A percentile compares a stretch with the other conserved stretches of the same genome.
These are phyloP conservation scores for Podotricha telesiphe DNA, from an alignment of 2,888 invertebrate genomes.

Conservation along the genomic window DNA sequence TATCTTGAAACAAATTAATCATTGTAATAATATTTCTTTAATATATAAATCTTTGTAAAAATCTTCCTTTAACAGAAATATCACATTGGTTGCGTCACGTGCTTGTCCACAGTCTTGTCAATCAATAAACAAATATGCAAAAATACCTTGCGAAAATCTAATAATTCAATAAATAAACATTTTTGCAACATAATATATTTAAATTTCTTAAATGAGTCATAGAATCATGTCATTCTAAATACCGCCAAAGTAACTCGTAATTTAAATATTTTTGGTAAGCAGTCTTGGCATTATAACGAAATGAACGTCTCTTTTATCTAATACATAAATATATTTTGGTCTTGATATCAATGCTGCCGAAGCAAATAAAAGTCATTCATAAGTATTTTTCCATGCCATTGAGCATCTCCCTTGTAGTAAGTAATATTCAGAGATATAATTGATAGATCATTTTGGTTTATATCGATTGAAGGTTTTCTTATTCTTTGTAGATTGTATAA, in stretches of 20 bases:
- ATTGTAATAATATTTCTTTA: no score
- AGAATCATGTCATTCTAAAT: neutral
- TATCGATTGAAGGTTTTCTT: conserved; percentile 40
- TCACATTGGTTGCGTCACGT: no score
- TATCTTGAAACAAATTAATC: no score
- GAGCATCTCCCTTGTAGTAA: conserved; percentile 64
- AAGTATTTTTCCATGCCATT: conserved; percentile 66
- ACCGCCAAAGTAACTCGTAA: neutral
- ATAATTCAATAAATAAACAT: no score
- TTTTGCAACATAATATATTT: no score
- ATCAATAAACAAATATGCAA: no score
- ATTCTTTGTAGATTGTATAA: conserved; percentile 6
- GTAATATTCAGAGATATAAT: conserved; percentile 59
- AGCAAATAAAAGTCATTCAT: conserved; percentile 54
- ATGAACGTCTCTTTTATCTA: conserved; percentile 29
- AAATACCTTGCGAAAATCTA: no score
- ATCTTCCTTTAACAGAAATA: no score
- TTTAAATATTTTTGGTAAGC: neutral
- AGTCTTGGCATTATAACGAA: conserved; percentile 16
- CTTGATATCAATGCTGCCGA: conserved; percentile 34
- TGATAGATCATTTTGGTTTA: conserved; percentile 45
- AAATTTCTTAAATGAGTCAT: no score
- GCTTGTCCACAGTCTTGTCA: no score
- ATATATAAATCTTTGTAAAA: no score
- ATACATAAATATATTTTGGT: conserved; percentile 38